phyloP scores from a whole-genome alignment of 2,113 vertebrate genomes.

The Notothenia rossii region DNA sequence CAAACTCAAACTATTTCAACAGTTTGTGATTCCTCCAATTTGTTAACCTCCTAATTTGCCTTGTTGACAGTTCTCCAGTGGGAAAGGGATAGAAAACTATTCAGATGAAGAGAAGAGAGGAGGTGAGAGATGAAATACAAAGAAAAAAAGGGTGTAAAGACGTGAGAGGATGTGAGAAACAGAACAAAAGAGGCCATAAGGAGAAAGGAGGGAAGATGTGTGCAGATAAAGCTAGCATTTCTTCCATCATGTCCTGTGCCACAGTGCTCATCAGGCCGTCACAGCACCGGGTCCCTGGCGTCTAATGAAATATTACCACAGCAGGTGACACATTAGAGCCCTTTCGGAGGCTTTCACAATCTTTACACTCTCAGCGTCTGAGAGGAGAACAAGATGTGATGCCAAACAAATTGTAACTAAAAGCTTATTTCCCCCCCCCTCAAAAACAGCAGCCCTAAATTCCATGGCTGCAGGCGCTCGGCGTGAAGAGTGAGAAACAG shows the following conservation, averaged over 20 bases:
- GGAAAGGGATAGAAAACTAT: background rate
- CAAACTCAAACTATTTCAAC: background rate
- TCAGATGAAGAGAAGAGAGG: no score
- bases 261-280: slow-evolving; percentile 36
- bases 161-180: background rate
- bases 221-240: slow-evolving; percentile 22
- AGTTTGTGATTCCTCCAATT: background rate
- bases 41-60: slow-evolving; percentile 7
- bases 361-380: slow-evolving; percentile 48
- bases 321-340: slow-evolving; percentile 39
- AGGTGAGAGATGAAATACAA: background rate
- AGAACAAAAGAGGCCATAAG: background rate
- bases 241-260: slow-evolving; percentile 47
- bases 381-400: slow-evolving; percentile 63
- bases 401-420: slow-evolving; percentile 75
- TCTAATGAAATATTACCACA: slow-evolving; percentile 61
- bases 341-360: slow-evolving; percentile 61
- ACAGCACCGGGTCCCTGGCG: slow-evolving; percentile 21
- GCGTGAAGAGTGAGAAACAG: slow-evolving; percentile 35
- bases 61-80: background rate
- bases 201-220: background rate
- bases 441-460: slow-evolving; percentile 57
- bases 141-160: background rate
- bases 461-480: slow-evolving; percentile 57
- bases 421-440: slow-evolving; percentile 31